Conservation (phyloP, 2,113 vertebrate genomes). For the Myxocyprinus asiaticus region DNA sequence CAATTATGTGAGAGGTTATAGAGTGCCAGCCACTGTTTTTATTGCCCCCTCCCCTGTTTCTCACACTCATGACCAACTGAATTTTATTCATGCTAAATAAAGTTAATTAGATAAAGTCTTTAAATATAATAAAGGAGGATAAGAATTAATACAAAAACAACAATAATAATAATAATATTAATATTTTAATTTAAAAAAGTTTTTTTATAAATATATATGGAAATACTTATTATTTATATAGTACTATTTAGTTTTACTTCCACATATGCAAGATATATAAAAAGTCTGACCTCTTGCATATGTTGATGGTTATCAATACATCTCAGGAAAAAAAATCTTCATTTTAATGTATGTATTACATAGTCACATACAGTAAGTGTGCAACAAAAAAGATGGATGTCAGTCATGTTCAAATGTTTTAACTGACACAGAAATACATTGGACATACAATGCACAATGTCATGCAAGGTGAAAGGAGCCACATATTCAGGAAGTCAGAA, state of each 20-base stretch:
- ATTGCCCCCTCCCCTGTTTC: constrained; percentile 53
- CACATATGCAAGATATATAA: too few species aligned
- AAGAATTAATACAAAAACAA: too few species aligned
- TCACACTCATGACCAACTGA: constrained; percentile 43
- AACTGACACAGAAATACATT: constrained; percentile 21
- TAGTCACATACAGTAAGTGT: not conserved
- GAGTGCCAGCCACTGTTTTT: constrained; percentile 50
- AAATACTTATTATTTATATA: too few species aligned
- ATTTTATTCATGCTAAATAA: constrained; percentile 16
- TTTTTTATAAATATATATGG: too few species aligned
- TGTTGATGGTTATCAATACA: too few species aligned
- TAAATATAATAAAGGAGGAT: too few species aligned
- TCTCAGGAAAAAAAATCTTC: too few species aligned
- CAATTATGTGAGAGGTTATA: constrained; percentile 68
- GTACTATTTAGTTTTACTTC: too few species aligned
- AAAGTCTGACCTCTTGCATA: too few species aligned
- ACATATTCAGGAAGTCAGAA: constrained; percentile 1
- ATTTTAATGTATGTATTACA: not conserved
- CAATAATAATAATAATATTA: too few species aligned
- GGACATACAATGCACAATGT: constrained; percentile 27
- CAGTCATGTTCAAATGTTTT: constrained; percentile 4
- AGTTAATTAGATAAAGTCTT: too few species aligned
- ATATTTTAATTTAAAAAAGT: too few species aligned
- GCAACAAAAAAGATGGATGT: constrained; percentile 19
- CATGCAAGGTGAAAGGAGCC: constrained; percentile 50